Percentiles rank a stretch among this genome's conserved stretches.
phyloP scores from a whole-genome alignment of 2,797 vertebrate species.

The Typhlichthys subterraneus region DNA sequence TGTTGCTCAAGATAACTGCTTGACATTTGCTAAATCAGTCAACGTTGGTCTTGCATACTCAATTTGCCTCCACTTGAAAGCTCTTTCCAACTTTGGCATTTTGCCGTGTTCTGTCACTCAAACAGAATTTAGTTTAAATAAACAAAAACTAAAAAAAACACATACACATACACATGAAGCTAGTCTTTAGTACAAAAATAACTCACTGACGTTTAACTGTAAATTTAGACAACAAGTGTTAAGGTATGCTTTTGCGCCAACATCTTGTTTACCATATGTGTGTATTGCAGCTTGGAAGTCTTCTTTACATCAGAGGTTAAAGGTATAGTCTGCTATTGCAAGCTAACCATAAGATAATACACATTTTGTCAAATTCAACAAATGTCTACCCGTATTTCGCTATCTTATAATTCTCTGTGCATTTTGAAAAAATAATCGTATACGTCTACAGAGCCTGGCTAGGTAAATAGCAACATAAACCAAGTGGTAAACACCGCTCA shows the following conservation, averaged over 20 bases:
- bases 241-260: slow-evolving; percentile 10
- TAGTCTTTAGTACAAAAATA: slow-evolving; percentile 60
- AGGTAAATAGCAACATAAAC: no score
- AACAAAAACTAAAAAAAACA: slow-evolving; percentile 53
- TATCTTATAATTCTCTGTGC: no score
- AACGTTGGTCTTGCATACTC: slow-evolving; percentile 79
- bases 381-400: no score
- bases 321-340: no score
- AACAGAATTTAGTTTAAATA: slow-evolving; percentile 73
- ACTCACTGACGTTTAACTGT: slow-evolving; percentile 24
- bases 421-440: no score
- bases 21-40: slow-evolving; percentile 83
- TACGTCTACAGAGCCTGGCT: no score
- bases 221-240: no score
- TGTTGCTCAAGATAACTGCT: slow-evolving; percentile 82
- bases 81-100: slow-evolving; percentile 75
- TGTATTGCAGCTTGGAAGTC: no score
- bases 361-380: no score
- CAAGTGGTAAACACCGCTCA: no score
- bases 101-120: slow-evolving; percentile 78
- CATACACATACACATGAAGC: slow-evolving; percentile 8
- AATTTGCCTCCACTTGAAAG: slow-evolving; percentile 78
- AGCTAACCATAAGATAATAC: no score
- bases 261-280: slow-evolving; percentile 19
- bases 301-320: no score